Conservation (phyloP, 1,140 invertebrate genomes). For the Nymphalis io region DNA sequence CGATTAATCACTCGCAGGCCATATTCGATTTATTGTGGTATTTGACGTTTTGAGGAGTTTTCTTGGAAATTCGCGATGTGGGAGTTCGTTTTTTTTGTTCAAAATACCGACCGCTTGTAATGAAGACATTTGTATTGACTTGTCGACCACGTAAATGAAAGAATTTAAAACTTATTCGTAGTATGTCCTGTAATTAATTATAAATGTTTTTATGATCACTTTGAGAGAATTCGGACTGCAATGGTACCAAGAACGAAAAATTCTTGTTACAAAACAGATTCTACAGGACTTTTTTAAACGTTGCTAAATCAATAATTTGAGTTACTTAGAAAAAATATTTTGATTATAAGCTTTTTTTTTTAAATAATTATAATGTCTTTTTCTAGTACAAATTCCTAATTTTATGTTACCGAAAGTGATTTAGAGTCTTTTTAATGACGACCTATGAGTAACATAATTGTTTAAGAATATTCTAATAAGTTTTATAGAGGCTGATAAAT, state of each 20-base stretch:
- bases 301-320: neutral
- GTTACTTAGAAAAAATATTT: neutral
- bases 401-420: too few relatives aligned
- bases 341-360: too few relatives aligned
- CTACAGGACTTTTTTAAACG: neutral
- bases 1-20: constrained; percentile 58
- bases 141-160: constrained; percentile 50
- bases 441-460: too few relatives aligned
- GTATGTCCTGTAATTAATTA: constrained; percentile 43
- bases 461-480: too few relatives aligned
- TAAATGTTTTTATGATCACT: constrained; percentile 23
- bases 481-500: too few relatives aligned
- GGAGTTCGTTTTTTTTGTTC: constrained; percentile 64
- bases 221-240: constrained; percentile 12
- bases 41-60: constrained; percentile 69
- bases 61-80: constrained; percentile 70
- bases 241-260: constrained; percentile 3
- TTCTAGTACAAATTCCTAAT: too few relatives aligned
- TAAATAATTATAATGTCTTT: too few relatives aligned
- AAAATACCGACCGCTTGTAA: constrained; percentile 52
- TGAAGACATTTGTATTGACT: constrained; percentile 71
- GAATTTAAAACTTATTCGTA: constrained; percentile 45
- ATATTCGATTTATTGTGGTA: constrained; percentile 66
- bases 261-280: neutral
- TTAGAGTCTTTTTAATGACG: too few relatives aligned